phyloP scores from a whole-genome alignment of 2,797 vertebrate genomes.

The Neomorphus geoffroyi region DNA sequence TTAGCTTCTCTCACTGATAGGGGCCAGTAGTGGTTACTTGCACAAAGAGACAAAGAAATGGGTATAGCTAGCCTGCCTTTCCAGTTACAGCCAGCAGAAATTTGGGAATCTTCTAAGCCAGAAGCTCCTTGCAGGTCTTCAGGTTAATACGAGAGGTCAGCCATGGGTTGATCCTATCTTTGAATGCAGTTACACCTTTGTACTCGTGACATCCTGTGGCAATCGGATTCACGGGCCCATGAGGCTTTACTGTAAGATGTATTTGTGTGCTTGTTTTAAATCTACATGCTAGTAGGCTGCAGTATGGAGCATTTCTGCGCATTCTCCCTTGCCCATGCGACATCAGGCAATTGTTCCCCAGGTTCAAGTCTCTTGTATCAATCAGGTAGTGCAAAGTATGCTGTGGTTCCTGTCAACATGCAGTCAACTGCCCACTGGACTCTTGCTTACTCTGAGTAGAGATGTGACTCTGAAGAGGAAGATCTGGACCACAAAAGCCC shows the following conservation, averaged over 20 bases:
- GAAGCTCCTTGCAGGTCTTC: not conserved
- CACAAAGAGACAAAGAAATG: not conserved
- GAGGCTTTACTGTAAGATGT: not conserved
- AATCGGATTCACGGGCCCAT: not conserved
- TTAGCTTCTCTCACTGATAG: not conserved
- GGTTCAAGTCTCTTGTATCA: not conserved
- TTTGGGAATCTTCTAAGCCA: not conserved
- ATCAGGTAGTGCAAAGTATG: not conserved
- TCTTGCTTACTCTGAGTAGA: not conserved
- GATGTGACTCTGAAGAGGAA: not conserved
- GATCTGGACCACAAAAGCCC: not conserved
- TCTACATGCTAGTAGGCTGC: accelerated
- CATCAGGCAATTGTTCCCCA: not conserved
- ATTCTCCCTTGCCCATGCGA: not conserved
- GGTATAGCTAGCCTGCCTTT: not conserved
- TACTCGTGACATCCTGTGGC: not conserved
- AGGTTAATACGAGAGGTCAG: not conserved
- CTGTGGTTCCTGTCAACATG: not conserved
- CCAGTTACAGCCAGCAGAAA: not conserved
- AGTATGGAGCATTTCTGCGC: not conserved
- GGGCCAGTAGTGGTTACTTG: not conserved
- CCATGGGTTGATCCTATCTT: not conserved
- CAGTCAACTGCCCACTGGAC: no score
- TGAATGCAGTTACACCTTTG: not conserved
- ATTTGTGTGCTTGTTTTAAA: not conserved